phyloP scores from a whole-genome alignment of 1,140 invertebrate species.

The Drosophila melanogaster region DNA sequence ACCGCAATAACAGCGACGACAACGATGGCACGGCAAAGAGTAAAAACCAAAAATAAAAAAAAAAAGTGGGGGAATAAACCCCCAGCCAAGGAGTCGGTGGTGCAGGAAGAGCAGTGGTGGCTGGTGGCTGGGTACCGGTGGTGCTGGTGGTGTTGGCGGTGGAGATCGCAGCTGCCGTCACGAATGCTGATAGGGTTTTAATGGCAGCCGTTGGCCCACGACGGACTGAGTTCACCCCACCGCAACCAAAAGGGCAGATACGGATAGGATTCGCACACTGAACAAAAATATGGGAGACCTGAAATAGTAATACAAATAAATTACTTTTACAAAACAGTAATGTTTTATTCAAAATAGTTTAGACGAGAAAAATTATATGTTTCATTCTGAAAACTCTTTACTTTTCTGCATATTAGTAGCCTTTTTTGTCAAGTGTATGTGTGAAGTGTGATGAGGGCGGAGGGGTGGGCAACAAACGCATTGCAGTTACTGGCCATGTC shows the following conservation, averaged over 20 bases:
- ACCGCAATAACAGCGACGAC: conserved; percentile 70
- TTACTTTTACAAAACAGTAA: too few relatives aligned
- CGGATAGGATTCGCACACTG: conserved; percentile 24
- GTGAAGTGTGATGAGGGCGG: not conserved
- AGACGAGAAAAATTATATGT: too few relatives aligned
- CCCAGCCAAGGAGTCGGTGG: conserved; percentile 16
- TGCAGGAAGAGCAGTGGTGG: not conserved
- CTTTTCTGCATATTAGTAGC: not conserved
- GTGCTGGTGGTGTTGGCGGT: conserved; percentile 6
- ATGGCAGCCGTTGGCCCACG: conserved; percentile 62
- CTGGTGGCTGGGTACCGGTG: conserved; percentile 6
- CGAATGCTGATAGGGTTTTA: conserved; percentile 77
- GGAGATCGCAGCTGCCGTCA: conserved; percentile 73
- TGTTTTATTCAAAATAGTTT: not conserved
- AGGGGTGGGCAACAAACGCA: conserved; percentile 47
- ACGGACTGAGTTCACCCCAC: conserved; percentile 35
- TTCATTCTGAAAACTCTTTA: too few relatives aligned
- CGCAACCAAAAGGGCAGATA: conserved; percentile 22
- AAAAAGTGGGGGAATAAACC: conserved; percentile 11
- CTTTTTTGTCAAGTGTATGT: not conserved
- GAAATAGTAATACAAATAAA: too few relatives aligned
- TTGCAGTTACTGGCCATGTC: conserved; percentile 63
- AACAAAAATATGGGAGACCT: not conserved
- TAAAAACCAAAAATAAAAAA: conserved; percentile 1
- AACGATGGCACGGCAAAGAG: conserved; percentile 34